Conservation (phyloP, 2,888 invertebrate genomes). For the Zygogramma bicolorata region DNA sequence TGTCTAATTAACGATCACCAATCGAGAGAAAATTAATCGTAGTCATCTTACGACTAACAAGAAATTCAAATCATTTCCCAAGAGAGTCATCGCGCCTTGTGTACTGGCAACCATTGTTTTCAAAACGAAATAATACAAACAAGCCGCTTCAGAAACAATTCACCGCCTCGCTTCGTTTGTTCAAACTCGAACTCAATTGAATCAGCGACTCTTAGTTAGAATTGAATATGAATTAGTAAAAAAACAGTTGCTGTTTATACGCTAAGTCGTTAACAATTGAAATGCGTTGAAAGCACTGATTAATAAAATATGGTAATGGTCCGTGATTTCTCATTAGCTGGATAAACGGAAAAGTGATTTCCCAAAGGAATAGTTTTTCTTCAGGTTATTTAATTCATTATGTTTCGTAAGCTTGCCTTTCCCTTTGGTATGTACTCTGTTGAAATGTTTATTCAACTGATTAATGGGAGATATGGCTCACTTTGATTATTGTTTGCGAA, state of each 20-base stretch:
- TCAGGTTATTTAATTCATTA: neutral
- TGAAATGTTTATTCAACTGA: neutral
- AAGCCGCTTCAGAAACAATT: conserved; percentile 24
- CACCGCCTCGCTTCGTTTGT: conserved; percentile 26
- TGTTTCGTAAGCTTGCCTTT: neutral
- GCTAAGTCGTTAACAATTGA: conserved; percentile 16
- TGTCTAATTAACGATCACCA: neutral
- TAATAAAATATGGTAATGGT: conserved; percentile 13
- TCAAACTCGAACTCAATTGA: conserved; percentile 37
- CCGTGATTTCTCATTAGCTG: conserved; percentile 1
- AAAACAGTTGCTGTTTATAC: conserved; percentile 27
- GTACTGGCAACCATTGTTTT: conserved; percentile 11
- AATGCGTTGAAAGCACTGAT: conserved; percentile 1
- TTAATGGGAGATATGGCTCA: neutral
- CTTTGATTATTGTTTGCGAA: neutral
- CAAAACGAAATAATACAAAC: conserved; percentile 37
- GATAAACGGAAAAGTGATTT: conserved; percentile 20
- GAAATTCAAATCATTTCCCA: conserved; percentile 26
- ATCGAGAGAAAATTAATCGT: conserved; percentile 10
- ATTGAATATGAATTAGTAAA: conserved; percentile 36
- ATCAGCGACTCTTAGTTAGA: conserved; percentile 30
- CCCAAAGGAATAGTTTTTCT: neutral
- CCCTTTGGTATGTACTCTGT: neutral
- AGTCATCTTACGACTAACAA: neutral
- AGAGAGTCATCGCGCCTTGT: conserved; percentile 23